phyloP scores from a whole-genome alignment of 2,888 invertebrate genomes.

The Pandemis heparana region DNA sequence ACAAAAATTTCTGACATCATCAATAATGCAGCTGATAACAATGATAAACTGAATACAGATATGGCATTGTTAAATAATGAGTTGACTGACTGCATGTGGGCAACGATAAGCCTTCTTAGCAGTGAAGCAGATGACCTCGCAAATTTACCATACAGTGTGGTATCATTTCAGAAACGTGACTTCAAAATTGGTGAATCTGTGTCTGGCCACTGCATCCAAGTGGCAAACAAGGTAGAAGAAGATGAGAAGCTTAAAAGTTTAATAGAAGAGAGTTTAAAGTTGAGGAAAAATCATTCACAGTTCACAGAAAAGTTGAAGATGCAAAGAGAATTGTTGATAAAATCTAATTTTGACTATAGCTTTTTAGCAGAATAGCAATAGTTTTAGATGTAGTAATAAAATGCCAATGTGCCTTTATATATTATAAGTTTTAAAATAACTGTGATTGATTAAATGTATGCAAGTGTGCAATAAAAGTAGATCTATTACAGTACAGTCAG shows the following conservation, averaged over 20 bases:
- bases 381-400: background rate
- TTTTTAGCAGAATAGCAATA: slow-evolving; percentile 60
- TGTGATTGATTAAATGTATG: slow-evolving; percentile 4
- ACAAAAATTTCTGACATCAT: slow-evolving; percentile 75
- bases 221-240: slow-evolving; percentile 57
- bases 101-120: slow-evolving; percentile 71
- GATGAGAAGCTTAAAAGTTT: slow-evolving; percentile 72
- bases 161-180: slow-evolving; percentile 78
- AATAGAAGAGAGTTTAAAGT: slow-evolving; percentile 74
- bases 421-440: background rate
- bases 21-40: slow-evolving; percentile 68
- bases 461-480: background rate
- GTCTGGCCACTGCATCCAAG: slow-evolving; percentile 66
- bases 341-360: slow-evolving; percentile 71
- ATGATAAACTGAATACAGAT: slow-evolving; percentile 65
- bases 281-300: slow-evolving; percentile 66
- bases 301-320: slow-evolving; percentile 68
- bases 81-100: slow-evolving; percentile 74
- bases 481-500: too few relatives aligned
- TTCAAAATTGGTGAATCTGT: slow-evolving; percentile 80
- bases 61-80: slow-evolving; percentile 66
- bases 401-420: slow-evolving; percentile 5
- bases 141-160: slow-evolving; percentile 77
- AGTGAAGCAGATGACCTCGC: slow-evolving; percentile 68
- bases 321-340: slow-evolving; percentile 67